Evolutionary conservation across 2,888 invertebrate species (phyloP), one percentile per base, ranked within the genome.

Genomic region (Caenorhabditis sinica): DNA sequence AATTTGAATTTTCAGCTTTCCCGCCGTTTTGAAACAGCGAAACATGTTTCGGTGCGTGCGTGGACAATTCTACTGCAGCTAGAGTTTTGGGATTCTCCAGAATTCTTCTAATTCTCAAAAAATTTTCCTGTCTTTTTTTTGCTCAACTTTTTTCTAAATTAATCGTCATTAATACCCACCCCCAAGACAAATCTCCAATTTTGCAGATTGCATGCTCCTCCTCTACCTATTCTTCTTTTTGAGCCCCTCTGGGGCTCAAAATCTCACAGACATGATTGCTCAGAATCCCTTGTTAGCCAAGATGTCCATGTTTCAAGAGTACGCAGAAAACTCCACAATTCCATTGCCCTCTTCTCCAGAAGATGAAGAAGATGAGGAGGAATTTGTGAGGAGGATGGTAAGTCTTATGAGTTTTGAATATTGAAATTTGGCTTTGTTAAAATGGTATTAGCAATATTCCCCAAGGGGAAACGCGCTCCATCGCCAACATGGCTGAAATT

Each of bases 231-330:
- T 81, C 81, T 81, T 68, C 73, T 81, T 68, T 36, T 40, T 81
- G 53, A 81, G 73, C 68, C 73, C 81, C 2, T 61, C 51, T 6
- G 3, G 45, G 49, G 63, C 77, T 63, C 71, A 79, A 36, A 71
- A 79, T 45, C 36, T 79, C 3, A 36, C 79, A 17, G 75, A 82
- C 6, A 83, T 83, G 53, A 43, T 83, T 28, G 63, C 75, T 5
- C 51, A 68, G 9, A 83, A 83, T 40, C 83, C 83, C 0, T 63
- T 83, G 3, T 33, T 83, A 0, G 83, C 83, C 0, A 60, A 69
- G 43, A 77, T 83, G 77, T 68, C 83, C 33, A 83, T 83, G 83
- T 83, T 83, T 43, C 68, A 61, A 53, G 76, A 76, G 3, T 25
- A 61, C 15, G 5, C 9, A 6, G 73, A 77, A 25, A 65, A 73